phyloP scores from a whole-genome alignment of 2,113 vertebrate species.

The Peromyscus polionotus region DNA sequence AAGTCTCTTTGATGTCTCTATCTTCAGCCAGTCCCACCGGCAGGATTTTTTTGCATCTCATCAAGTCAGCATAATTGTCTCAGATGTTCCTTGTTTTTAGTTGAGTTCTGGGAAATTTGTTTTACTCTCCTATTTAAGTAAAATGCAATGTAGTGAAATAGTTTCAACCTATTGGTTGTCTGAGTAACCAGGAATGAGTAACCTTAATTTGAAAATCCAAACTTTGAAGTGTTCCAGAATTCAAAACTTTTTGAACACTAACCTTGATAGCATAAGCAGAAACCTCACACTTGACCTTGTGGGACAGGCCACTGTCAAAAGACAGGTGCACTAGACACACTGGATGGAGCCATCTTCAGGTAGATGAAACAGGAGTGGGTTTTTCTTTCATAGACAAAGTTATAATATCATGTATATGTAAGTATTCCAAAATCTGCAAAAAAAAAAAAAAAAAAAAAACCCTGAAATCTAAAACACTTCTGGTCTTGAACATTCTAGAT shows the following conservation, averaged over 20 bases:
- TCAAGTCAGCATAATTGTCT: background rate
- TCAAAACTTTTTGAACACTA: background rate
- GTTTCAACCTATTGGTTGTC: background rate
- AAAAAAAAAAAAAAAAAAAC: background rate
- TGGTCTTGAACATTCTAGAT: background rate
- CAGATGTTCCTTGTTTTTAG: background rate
- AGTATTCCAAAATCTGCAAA: background rate
- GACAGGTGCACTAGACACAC: too few species aligned
- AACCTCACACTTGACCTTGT: background rate
- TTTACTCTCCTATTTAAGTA: slow-evolving; percentile 11
- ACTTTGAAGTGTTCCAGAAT: background rate
- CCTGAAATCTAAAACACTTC: background rate
- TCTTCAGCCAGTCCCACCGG: background rate
- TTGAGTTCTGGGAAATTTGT: background rate
- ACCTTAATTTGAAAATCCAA: background rate
- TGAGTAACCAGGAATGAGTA: background rate
- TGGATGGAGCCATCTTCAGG: background rate
- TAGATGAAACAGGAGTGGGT: background rate
- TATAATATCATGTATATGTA: background rate
- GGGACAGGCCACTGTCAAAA: background rate
- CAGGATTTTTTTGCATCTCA: background rate
- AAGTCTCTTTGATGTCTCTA: background rate
- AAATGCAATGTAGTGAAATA: slow-evolving; percentile 19
- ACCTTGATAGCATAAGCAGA: background rate
- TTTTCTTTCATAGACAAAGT: background rate